Base-by-base conservation (phyloP, 2,888 invertebrate genomes). In the Smittia aterrima region DNA sequence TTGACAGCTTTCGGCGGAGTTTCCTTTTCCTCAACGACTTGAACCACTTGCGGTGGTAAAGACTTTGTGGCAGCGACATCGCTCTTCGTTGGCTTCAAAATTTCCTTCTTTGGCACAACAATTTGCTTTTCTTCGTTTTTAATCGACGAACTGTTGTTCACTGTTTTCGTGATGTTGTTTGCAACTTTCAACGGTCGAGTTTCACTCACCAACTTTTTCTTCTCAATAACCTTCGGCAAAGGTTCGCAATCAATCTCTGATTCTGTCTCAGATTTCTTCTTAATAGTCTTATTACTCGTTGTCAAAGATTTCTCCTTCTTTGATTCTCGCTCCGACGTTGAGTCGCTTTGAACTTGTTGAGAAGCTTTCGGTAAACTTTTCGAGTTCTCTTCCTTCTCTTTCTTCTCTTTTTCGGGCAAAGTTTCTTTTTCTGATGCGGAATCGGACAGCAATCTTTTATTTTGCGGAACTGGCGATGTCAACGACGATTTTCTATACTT, bases 21-120 rank as follows among this genome's bases (percentile, higher is more conserved):
- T 9, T 18, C 18, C 22, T 18, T 18, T 20, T 58, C 7, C 82
- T 83, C 1, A 84, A 84, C 38, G 82, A 78, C 40, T 79, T 80
- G 68, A 82, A 82, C n/a, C n/a, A 7, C 22, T 20, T 58, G 58
- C 4, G 47, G 11, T 47, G 4, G 4, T 6, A 13, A 13, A 16
- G 53, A 53, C 6, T 53, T 53, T 53, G 53, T 53, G 9, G 16
- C n/a, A 67, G 16, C 41, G 40, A 13, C 82, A n/a, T 81, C 72
- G 75, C 75, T 13, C 77, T 77, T 73, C 76, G 74, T 76, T 58
- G 78, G 76, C 47, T 47, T 47, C 9, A 24, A 16, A 24, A 66
- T 58, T 72, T 74, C 74, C 25, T 66, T 40, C 4, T 75, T 75
- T 47, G 74, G 54, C 16, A 71, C 75, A 24, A 75, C 76, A 40